Evolutionary conservation across 2,113 vertebrate species (phyloP).

Genomic region (Bothrops jararaca): DNA sequence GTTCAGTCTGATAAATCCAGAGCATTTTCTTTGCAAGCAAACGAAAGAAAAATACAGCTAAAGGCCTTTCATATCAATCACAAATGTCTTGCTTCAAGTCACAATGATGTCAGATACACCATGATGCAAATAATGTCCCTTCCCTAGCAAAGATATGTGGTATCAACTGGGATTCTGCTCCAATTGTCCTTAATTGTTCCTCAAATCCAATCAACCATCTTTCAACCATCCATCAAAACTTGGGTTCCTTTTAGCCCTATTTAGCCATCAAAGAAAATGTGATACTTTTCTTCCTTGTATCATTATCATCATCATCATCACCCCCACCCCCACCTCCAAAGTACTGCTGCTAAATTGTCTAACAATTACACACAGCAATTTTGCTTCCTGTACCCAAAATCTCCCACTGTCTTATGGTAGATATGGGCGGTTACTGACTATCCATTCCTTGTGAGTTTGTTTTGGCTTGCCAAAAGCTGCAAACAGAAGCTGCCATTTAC

Average conservation of each 20-base stretch:
- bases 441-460: background rate
- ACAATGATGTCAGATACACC: background rate
- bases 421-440: background rate
- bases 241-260: background rate
- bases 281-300: background rate
- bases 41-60: background rate
- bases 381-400: background rate
- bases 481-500: background rate
- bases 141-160: background rate
- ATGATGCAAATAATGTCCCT: background rate
- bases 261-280: background rate
- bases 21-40: background rate
- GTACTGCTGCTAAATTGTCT: background rate
- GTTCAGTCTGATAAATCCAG: background rate
- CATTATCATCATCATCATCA: background rate
- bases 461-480: background rate
- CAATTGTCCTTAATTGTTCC: background rate
- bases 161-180: background rate
- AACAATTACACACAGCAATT: constrained; percentile 10
- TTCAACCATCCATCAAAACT: background rate
- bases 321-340: background rate
- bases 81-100: background rate
- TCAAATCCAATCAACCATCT: background rate
- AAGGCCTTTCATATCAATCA: background rate
- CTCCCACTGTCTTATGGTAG: constrained; percentile 15